Evolutionary conservation across 2,797 vertebrate species (phyloP).

Genomic region (Artibeus jamaicensis): DNA sequence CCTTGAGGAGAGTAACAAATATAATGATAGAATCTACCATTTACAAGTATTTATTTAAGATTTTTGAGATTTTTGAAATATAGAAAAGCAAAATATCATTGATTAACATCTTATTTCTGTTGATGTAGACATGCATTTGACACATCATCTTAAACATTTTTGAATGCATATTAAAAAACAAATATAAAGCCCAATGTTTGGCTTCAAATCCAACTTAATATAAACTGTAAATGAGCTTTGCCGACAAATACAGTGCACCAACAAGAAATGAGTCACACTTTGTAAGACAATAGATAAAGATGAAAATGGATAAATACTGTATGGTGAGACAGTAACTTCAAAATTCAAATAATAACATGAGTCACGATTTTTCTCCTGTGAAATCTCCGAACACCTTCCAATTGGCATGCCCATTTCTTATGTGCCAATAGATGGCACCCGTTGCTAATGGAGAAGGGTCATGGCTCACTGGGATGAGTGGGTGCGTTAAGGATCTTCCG

Average conservation of each 20-base stretch:
- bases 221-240: not conserved
- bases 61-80: not conserved
- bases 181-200: not conserved
- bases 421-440: constrained; percentile 56
- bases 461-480: not conserved
- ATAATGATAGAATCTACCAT: not conserved
- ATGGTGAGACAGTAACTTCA: not conserved
- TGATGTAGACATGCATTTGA: not conserved
- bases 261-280: accelerated
- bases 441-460: constrained; percentile 21
- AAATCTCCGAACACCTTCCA: not conserved
- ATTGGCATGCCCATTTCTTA: not conserved
- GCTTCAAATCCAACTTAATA: not conserved
- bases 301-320: not conserved
- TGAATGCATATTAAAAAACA: not conserved
- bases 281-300: not conserved
- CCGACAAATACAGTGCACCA: not conserved
- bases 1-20: not conserved
- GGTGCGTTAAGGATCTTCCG: not conserved
- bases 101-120: not conserved
- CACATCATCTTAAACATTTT: not conserved
- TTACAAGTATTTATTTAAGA: not conserved
- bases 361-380: not conserved
- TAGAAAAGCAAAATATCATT: not conserved
- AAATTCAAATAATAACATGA: not conserved